Percentiles rank a stretch among this genome's conserved stretches.
Evolutionary conservation across 2,888 invertebrate species (phyloP).

Genomic region (Dioctria linearis): DNA sequence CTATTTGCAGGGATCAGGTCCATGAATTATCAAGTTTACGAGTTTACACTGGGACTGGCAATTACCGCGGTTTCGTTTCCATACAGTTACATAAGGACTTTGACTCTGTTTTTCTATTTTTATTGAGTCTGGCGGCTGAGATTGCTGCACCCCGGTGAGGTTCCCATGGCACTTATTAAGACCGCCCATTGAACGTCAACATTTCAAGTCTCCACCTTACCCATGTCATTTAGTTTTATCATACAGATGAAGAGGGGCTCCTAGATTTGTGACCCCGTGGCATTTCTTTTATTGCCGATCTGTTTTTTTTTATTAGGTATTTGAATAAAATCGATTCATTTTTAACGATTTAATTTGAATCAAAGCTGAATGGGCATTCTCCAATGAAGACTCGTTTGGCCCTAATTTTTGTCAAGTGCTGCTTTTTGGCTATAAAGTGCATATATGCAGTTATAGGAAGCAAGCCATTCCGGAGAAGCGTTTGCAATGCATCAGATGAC

Average conservation of each 20-base stretch:
- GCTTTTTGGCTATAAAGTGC: not conserved
- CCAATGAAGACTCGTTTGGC: not conserved
- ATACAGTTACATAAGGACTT: constrained; percentile 20
- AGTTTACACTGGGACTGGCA: constrained; percentile 43
- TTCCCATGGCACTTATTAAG: constrained; percentile 31
- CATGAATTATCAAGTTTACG: constrained; percentile 51
- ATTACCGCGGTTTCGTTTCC: constrained; percentile 47
- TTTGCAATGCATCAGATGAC: too few species aligned
- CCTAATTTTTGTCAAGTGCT: constrained; percentile 17
- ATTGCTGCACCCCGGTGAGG: not conserved
- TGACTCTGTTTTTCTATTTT: constrained; percentile 32
- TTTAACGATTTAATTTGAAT: constrained; percentile 39
- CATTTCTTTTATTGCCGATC: constrained; percentile 17
- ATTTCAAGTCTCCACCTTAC: not conserved
- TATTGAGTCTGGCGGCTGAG: constrained; percentile 10
- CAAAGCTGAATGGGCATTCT: not conserved
- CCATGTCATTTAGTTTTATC: not conserved
- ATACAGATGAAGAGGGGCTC: constrained; percentile 14
- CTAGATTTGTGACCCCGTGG: constrained; percentile 29
- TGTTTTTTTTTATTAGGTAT: constrained; percentile 19
- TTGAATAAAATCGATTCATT: constrained; percentile 36
- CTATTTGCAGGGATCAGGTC: constrained; percentile 12
- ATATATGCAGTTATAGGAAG: not conserved
- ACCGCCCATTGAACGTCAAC: constrained; percentile 27
- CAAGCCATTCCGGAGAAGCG: not conserved